phyloP scores from a whole-genome alignment of 2,888 invertebrate genomes.

The Cataglyphis albicans region DNA sequence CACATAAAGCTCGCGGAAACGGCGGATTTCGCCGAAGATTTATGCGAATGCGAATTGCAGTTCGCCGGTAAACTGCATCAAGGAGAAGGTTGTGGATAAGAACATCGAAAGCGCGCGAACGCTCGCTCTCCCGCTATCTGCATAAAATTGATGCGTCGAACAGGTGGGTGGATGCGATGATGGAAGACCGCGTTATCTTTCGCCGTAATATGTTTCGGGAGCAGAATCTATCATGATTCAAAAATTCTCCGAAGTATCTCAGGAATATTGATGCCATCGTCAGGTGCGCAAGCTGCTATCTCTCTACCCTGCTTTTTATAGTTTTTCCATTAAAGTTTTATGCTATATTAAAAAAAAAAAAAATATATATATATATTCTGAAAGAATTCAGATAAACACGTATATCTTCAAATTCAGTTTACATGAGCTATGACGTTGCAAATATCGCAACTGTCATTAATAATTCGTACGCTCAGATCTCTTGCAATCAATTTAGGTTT shows the following conservation, averaged over 20 bases:
- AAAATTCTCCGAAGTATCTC: constrained; percentile 16
- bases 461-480: not conserved
- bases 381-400: constrained; percentile 8
- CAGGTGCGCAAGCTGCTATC: constrained; percentile 3
- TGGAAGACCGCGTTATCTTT: constrained; percentile 47
- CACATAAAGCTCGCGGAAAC: not conserved
- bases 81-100: constrained; percentile 27
- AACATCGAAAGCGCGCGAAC: constrained; percentile 38
- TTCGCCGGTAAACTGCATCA: constrained; percentile 10
- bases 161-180: constrained; percentile 55
- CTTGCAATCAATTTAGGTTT: not conserved
- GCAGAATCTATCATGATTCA: constrained; percentile 51
- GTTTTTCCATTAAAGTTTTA: constrained; percentile 30
- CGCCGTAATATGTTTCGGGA: constrained; percentile 41
- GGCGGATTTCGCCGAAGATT: constrained; percentile 16
- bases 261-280: constrained; percentile 24
- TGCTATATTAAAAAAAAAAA: not conserved
- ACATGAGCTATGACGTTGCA: not conserved
- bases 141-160: constrained; percentile 51
- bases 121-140: constrained; percentile 23
- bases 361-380: too few species aligned
- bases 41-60: constrained; percentile 14
- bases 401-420: not conserved
- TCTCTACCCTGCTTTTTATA: not conserved
- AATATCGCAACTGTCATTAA: not conserved